Evolutionary conservation across 2,888 invertebrate genomes (phyloP).

Genomic region (Ethmia dodecea): DNA sequence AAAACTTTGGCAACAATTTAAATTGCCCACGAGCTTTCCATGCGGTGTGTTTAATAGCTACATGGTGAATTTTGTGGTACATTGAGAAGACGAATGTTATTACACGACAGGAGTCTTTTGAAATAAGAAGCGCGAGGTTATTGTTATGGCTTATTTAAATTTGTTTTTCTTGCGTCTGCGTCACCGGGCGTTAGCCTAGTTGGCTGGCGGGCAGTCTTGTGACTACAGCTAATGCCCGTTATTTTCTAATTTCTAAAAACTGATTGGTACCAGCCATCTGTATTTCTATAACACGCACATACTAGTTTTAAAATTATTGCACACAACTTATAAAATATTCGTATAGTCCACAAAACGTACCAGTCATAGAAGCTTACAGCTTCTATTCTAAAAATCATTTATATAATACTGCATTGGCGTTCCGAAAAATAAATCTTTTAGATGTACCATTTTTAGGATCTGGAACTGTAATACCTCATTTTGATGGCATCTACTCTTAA

Average conservation of each 20-base stretch:
- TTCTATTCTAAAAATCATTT: conserved; percentile 17
- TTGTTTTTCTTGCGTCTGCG: conserved; percentile 48
- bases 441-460: conserved; percentile 8
- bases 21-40: conserved; percentile 22
- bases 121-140: conserved; percentile 43
- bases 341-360: conserved; percentile 8
- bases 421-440: conserved; percentile 8
- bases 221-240: conserved; percentile 43
- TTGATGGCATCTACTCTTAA: background rate
- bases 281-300: conserved; percentile 5
- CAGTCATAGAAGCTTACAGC: conserved; percentile 2
- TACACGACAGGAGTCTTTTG: conserved; percentile 39
- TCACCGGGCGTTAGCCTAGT: conserved; percentile 49
- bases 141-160: conserved; percentile 63
- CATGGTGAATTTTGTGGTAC: conserved; percentile 35
- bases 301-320: conserved; percentile 15
- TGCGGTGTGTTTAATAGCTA: conserved; percentile 33
- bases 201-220: conserved; percentile 51
- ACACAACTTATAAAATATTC: conserved; percentile 14
- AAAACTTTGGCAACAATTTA: conserved; percentile 27
- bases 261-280: conserved; percentile 25
- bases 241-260: conserved; percentile 49
- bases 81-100: conserved; percentile 49
- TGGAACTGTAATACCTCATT: conserved; percentile 4
- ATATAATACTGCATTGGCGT: conserved; percentile 12